Evolutionary conservation across 2,888 invertebrate species (phyloP).

Genomic region (Strigamia crassipes): DNA sequence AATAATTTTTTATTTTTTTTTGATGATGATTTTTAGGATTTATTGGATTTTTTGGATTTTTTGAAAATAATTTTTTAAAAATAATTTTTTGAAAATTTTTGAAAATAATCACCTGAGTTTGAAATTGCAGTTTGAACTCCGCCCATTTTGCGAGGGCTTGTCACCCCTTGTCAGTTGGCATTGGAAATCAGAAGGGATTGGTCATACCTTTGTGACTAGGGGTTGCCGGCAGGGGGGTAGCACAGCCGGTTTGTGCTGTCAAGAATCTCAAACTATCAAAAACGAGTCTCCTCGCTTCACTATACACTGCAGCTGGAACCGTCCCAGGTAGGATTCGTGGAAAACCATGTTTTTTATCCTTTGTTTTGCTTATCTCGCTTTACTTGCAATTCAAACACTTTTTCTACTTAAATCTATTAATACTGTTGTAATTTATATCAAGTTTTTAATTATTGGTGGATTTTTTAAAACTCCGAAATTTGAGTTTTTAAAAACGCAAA

Average conservation of each 20-base stretch:
- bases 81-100: too few relatives aligned
- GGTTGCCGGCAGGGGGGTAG: conserved; percentile 37
- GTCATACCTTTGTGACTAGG: conserved; percentile 42
- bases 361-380: background rate
- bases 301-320: background rate
- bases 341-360: background rate
- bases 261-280: conserved; percentile 40
- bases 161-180: conserved; percentile 42
- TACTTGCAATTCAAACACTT: background rate
- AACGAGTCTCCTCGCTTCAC: background rate
- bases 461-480: too few relatives aligned
- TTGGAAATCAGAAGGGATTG: conserved; percentile 40
- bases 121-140: conserved; percentile 37
- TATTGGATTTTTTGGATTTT: too few relatives aligned
- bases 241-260: conserved; percentile 27
- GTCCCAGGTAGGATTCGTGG: conserved; percentile 17
- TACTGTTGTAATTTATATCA: background rate
- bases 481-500: too few relatives aligned
- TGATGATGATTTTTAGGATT: too few relatives aligned
- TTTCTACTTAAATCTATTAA: background rate
- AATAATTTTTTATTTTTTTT: too few relatives aligned
- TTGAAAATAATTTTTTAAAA: too few relatives aligned
- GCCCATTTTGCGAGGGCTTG: conserved; percentile 30
- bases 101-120: conserved; percentile 6
- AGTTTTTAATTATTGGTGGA: too few relatives aligned